phyloP scores from a whole-genome alignment of 2,888 invertebrate genomes.

The Spisula solida region DNA sequence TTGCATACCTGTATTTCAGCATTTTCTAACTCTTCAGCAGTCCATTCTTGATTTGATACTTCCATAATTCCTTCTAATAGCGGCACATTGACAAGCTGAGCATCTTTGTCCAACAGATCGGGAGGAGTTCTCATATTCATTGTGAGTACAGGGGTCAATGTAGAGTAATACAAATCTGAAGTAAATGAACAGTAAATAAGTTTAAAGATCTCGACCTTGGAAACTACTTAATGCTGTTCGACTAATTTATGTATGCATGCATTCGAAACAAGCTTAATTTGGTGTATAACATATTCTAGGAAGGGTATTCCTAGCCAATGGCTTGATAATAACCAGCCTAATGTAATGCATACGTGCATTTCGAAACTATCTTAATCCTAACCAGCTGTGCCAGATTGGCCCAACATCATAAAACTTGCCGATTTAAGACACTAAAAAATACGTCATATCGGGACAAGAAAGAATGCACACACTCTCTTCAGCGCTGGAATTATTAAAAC shows the following conservation, averaged over 20 bases:
- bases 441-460: neutral
- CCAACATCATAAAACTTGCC: too few species aligned
- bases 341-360: too few species aligned
- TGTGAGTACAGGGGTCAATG: conserved; percentile 9
- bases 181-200: neutral
- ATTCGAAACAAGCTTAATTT: too few species aligned
- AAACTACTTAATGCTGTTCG: neutral
- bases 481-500: neutral
- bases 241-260: neutral
- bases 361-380: too few species aligned
- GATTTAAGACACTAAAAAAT: too few species aligned
- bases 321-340: too few species aligned
- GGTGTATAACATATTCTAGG: too few species aligned
- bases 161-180: neutral
- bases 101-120: conserved; percentile 75
- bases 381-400: too few species aligned
- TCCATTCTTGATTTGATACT: conserved; percentile 97
- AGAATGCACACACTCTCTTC: neutral
- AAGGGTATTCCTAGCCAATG: too few species aligned
- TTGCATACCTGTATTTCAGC: conserved; percentile 95
- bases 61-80: conserved; percentile 88
- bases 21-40: conserved; percentile 94
- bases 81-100: conserved; percentile 68
- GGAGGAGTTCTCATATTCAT: conserved; percentile 81
- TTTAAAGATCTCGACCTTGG: too few species aligned